Base-by-base conservation (phyloP, 2,113 vertebrate species). In the Strix aluco region DNA sequence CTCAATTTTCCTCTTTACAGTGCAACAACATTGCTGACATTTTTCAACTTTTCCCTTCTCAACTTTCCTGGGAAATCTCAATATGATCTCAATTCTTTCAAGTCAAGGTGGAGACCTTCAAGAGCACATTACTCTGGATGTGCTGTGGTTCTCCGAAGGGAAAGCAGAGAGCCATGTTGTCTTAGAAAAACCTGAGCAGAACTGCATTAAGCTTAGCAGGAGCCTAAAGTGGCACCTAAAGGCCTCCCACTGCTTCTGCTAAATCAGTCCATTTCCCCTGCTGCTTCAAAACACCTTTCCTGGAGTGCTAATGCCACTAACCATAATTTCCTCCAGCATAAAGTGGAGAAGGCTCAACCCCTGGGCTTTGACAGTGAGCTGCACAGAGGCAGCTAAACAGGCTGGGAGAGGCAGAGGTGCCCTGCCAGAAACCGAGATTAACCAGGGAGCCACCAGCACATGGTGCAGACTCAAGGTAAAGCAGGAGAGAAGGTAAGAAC, bases 21-120 rank as follows among this genome's bases (percentile, higher is more conserved):
- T 30, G 27, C 54, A 91, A 90, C 27, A 88, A 90, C 85, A 92
- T 13, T 47, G 54, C 70, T 96, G 92, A 88, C 62, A 88, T 90
- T 94, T 96, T 72, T 82, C 85, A 94, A 15, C 71, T 82, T 78
- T 54, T 29, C 66, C 58, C 20, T 81, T 75, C 90, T 90, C 88
- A n/a, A 1, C 58, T 93, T 73, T 4, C 85, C 38, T 32, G 49
- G 46, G 74, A 87, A 93, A 82, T 80, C 74, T 83, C 66, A 70
- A 90, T 85, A 54, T 2, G 10, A 49, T 66, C 14, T 8, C 61
- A 42, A 2, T 26, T 38, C 84, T 85, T 90, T 72, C 66, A 91
- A 89, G 62, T 4, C 2, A 73, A 92, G 66, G 42, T 49, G 27
- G 46, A 90, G 74, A 77, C 79, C 85, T 91, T 88, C 58, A 42